Evolutionary conservation across 1,140 invertebrate genomes (phyloP), one percentile per base, ranked within the genome.

Genomic region (Leptopilina boulardi): DNA sequence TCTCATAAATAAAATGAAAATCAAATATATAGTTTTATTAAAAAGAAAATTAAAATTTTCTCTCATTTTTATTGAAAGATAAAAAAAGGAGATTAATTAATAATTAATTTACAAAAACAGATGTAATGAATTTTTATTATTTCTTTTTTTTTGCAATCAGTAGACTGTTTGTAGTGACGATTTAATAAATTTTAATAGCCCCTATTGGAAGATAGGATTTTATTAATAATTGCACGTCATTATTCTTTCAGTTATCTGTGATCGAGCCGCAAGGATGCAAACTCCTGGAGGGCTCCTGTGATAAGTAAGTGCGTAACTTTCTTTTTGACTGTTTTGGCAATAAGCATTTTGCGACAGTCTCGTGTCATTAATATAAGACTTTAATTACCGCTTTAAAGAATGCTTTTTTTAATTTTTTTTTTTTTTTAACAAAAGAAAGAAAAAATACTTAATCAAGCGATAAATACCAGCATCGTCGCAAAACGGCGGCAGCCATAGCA

Each of bases 231-330:
- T 34, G 26, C 59, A 66, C 59, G 26, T 66, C 21, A n/a, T 66
- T 66, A 30, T 66, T 66, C 59, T 66, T 66, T 30, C 59, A 66
- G 59, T 30, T 66, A 66, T 66, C 59, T 34, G 59, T 66, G 59
- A 66, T 66, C 59, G 26, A 30, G 59, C 59, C 26, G 59, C 59
- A 66, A 66, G 15, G 59, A 66, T 66, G 59, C 59, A 5, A 34
- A 66, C 59, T 26, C 59, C 59, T 66, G 59, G 59, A 66, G 26
- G 59, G 26, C 59, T 66, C 23, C 23, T 30, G 26, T 66, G 59
- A 66, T 66, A 66, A 66, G 59, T 66, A 66, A 66, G 26, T 26
- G 23, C 59, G n/a, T n/a, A 66, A 66, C 59, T 66, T 66, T 66
- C 26, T 34, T 66, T 66, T 66, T 66, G 13, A 66, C 59, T 30